phyloP scores from a whole-genome alignment of 2,797 vertebrate genomes.

The Cynopterus sphinx region DNA sequence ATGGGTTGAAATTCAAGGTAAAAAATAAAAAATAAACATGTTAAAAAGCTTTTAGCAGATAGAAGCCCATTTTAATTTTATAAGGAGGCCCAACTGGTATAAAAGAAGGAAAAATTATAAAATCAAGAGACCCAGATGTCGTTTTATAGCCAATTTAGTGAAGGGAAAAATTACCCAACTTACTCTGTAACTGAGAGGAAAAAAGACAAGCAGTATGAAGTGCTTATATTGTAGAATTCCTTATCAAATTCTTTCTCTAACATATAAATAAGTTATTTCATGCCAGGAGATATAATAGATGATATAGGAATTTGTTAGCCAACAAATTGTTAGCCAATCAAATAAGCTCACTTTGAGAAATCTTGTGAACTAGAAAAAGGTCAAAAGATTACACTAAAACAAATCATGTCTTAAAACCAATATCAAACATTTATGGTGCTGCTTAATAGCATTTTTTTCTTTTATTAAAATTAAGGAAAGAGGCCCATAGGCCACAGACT shows the following conservation, averaged over 20 bases:
- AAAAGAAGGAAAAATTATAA: conserved; percentile 70
- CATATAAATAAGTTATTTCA: conserved; percentile 26
- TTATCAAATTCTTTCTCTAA: conserved; percentile 51
- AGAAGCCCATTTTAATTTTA: conserved; percentile 62
- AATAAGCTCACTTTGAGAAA: conserved; percentile 33
- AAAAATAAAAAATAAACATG: conserved; percentile 40
- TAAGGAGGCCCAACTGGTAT: not conserved
- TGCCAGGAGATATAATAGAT: not conserved
- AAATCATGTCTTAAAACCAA: conserved; percentile 29
- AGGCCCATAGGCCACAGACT: not conserved
- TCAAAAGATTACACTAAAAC: conserved; percentile 48
- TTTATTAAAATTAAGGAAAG: conserved; percentile 13
- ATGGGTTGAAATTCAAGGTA: not conserved
- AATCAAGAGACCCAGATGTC: conserved; percentile 68
- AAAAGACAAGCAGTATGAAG: conserved; percentile 32
- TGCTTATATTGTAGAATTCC: conserved; percentile 22
- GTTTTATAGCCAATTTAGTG: conserved; percentile 62
- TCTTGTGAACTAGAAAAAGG: not conserved
- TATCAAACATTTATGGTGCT: not conserved
- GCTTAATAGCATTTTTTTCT: not conserved
- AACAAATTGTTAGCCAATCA: conserved; percentile 51
- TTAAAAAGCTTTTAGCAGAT: conserved; percentile 62
- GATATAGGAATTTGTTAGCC: not conserved
- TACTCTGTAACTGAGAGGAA: not conserved
- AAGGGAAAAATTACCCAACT: conserved; percentile 45